phyloP scores from a whole-genome alignment of 2,113 vertebrate genomes.

The Pycnonotus jocosus region DNA sequence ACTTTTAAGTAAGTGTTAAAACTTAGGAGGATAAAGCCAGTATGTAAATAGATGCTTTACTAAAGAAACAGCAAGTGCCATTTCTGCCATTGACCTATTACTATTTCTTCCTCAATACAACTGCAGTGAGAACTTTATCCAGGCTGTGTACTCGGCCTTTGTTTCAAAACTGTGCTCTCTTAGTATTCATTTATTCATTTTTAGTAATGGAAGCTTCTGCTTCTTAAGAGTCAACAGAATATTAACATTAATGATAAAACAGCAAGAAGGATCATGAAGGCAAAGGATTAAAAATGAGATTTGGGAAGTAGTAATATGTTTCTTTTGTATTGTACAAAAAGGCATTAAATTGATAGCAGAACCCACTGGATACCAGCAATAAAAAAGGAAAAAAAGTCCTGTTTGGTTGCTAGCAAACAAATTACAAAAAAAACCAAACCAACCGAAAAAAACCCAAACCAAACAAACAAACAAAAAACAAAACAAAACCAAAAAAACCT shows the following conservation, averaged over 20 bases:
- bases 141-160: neutral
- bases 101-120: neutral
- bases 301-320: slow-evolving; percentile 1
- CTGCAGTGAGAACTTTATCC: neutral
- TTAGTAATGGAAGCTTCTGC: slow-evolving; percentile 31
- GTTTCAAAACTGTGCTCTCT: slow-evolving; percentile 22
- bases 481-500: neutral
- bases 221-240: slow-evolving; percentile 42
- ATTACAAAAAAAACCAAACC: neutral
- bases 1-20: neutral
- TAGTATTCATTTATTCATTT: slow-evolving; percentile 65
- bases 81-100: neutral
- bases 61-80: neutral
- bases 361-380: neutral
- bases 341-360: neutral
- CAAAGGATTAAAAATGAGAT: slow-evolving; percentile 39
- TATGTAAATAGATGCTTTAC: neutral
- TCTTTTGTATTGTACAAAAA: slow-evolving; percentile 3
- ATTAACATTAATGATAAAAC: slow-evolving; percentile 58
- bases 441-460: neutral
- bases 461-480: neutral
- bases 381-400: neutral
- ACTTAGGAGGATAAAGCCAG: neutral
- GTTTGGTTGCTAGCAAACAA: neutral
- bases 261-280: slow-evolving; percentile 14